These are phyloP conservation scores for Heliconius sara DNA, from an alignment of 2,888 invertebrate genomes.

Conservation along the genomic window DNA sequence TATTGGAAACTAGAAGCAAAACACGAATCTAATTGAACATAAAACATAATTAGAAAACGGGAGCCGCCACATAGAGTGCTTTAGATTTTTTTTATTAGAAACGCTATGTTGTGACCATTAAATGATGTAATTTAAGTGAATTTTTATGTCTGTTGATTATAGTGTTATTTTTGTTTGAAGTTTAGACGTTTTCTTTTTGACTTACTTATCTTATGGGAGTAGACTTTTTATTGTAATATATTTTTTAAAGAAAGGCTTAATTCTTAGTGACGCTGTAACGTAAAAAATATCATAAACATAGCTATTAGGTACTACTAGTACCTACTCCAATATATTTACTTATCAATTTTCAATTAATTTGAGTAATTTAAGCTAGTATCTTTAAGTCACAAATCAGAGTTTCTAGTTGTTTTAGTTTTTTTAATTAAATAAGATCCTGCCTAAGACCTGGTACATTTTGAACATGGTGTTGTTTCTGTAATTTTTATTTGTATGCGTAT, in stretches of 20 bases:
- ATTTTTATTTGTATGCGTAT: too few relatives aligned
- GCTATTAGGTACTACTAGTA: too few relatives aligned
- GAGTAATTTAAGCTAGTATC: too few relatives aligned
- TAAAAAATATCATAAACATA: not conserved
- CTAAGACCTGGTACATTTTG: too few relatives aligned
- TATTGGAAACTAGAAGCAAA: constrained; percentile 60
- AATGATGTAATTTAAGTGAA: constrained; percentile 21
- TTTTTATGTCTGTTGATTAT: constrained; percentile 7
- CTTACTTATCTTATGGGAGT: not conserved
- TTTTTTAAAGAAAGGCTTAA: not conserved
- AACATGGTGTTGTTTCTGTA: too few relatives aligned
- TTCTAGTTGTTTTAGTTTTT: too few relatives aligned
- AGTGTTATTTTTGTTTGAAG: not conserved
- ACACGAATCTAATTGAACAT: constrained; percentile 61
- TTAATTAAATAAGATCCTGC: too few relatives aligned
- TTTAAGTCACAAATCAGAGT: too few relatives aligned
- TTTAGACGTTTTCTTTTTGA: not conserved
- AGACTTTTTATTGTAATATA: not conserved
- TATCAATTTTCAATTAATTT: too few relatives aligned
- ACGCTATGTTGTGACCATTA: constrained; percentile 34
- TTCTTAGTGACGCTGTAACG: not conserved
- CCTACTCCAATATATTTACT: too few relatives aligned
- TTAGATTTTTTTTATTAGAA: constrained; percentile 49
- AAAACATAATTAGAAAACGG: constrained; percentile 64
- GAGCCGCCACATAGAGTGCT: constrained; percentile 55